Conservation (phyloP, 2,113 vertebrate species). For the Laticauda laticaudata region DNA sequence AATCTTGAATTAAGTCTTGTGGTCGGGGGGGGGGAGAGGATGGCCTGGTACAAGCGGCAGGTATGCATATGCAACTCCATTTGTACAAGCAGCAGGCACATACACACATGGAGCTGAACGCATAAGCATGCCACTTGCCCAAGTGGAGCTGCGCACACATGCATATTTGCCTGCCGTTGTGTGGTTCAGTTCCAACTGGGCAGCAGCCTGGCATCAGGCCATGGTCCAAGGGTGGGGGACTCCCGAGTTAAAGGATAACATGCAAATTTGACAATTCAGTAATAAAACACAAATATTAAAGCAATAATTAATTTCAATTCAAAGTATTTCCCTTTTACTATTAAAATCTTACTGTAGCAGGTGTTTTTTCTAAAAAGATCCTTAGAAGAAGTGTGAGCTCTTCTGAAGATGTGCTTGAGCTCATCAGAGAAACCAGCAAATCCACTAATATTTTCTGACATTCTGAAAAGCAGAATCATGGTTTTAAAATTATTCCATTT, state of each 20-base stretch:
- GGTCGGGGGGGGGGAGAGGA: background rate
- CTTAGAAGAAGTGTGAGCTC: slow-evolving; percentile 88
- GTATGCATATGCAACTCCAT: too few species aligned
- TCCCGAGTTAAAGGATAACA: background rate
- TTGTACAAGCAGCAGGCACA: too few species aligned
- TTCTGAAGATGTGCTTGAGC: slow-evolving; percentile 84
- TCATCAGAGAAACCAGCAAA: slow-evolving; percentile 91
- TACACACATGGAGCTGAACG: too few species aligned
- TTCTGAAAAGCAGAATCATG: slow-evolving; percentile 68
- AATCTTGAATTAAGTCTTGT: background rate
- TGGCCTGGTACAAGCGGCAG: background rate
- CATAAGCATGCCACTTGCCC: background rate
- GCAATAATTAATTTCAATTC: background rate
- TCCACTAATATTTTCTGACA: slow-evolving; percentile 88
- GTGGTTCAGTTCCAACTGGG: background rate
- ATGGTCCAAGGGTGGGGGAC: background rate
- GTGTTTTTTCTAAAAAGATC: slow-evolving; percentile 90
- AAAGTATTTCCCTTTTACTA: background rate
- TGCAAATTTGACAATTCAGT: background rate
- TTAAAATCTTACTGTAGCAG: slow-evolving; percentile 83
- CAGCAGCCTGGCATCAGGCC: background rate
- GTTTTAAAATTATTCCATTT: background rate
- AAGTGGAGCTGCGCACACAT: background rate
- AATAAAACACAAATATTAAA: background rate
- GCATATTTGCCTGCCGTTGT: background rate